Base-by-base conservation (phyloP, 2,797 vertebrate genomes). In the Lophotriccus pileatus region DNA sequence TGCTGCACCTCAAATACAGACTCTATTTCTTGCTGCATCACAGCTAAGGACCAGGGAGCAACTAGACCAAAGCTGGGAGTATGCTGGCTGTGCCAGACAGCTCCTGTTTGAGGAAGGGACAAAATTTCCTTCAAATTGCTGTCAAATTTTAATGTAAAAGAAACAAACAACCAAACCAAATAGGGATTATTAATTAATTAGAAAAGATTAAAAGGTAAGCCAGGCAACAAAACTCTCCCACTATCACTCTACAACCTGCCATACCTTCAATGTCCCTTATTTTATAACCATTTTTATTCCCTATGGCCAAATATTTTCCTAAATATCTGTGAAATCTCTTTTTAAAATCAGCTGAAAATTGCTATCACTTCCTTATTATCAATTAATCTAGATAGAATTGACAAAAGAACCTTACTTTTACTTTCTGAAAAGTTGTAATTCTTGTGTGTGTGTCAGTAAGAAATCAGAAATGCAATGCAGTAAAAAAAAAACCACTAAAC, bases 1-100 rank as follows among this genome's bases (percentile, higher is more conserved):
- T 47, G 39, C 23, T 56, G 12, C 32, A 23, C 4, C 1, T 36
- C 39, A 24, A 64, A 64, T 39, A 24, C 11, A 68, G 79, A 19
- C 7, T 82, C 16, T 6, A 0, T 0, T 0, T 21, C 88, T 46
- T 90, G 4, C 30, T 76, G 7, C 9, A 9, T 15, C 19, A 2
- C 18, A 79, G 12, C 18, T 58, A 59, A 83, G 55, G 27, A 24
- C 17, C 3, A 5, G 41, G 21, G 27, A 72, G 59, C 16, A 79
- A 23, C 24, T 22, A 37, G 49, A 37, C 7, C 5, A 5, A 73
- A 36, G 27, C 17, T 3, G 6, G 18, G 25, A 52, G 30, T 5
- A 3, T 27, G 4, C 30, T 52, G 24, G 18, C 24, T 59, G n/a
- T 39, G 30, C 27, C 68, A 64, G 49, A 19, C 3, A 10, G 24